Evolutionary conservation across 1,140 invertebrate genomes (phyloP).

Genomic region (Hermatobates lingyangjiaoensis): DNA sequence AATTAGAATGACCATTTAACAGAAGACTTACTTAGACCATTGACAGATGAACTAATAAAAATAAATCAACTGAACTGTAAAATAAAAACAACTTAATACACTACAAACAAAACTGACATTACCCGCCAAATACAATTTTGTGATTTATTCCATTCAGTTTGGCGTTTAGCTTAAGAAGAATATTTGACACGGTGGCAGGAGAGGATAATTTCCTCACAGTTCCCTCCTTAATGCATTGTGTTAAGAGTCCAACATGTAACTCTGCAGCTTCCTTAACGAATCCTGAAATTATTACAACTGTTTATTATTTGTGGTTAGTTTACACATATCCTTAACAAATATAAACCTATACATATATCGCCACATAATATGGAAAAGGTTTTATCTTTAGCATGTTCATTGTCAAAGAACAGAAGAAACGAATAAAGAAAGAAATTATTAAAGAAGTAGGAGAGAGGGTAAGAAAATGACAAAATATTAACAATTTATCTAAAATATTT

Average conservation of each 20-base stretch:
- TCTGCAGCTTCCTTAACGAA: constrained; percentile 56
- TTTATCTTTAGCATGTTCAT: too few species aligned
- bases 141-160: constrained; percentile 75
- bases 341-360: not conserved
- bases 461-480: too few species aligned
- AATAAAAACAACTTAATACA: not conserved
- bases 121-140: constrained; percentile 14
- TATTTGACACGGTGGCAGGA: constrained; percentile 37
- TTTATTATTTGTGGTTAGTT: not conserved
- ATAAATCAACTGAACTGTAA: not conserved
- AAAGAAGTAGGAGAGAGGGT: too few species aligned
- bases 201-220: constrained; percentile 29
- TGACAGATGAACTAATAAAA: not conserved
- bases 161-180: constrained; percentile 66
- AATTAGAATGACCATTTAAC: too few species aligned
- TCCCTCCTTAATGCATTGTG: constrained; percentile 54
- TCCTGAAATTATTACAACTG: constrained; percentile 20
- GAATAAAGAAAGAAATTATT: too few species aligned
- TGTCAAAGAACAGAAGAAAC: too few species aligned
- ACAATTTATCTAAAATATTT: too few species aligned
- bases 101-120: not conserved
- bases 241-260: constrained; percentile 48
- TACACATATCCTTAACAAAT: not conserved
- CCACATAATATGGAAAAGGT: too few species aligned
- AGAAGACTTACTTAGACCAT: too few species aligned